Evolutionary conservation across 2,797 vertebrate species (phyloP), one percentile per base, ranked within the genome.

Genomic region (Malacoctenus gilli): DNA sequence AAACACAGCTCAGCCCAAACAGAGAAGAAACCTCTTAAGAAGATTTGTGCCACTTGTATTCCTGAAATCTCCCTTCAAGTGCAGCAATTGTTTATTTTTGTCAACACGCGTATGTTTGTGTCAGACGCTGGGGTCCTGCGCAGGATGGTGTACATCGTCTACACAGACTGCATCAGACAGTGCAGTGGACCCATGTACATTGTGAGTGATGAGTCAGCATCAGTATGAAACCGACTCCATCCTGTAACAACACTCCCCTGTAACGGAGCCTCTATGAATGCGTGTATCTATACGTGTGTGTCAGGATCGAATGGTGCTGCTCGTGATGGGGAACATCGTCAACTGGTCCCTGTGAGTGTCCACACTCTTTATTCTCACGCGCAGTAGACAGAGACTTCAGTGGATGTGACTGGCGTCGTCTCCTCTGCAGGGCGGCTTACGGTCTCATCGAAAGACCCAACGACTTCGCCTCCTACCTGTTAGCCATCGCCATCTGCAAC

Each of bases 401-500:
- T 5, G 6, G 25, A n/a, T 3, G 12, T 32, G 11, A 39, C 8
- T 7, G 14, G 9, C 13, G 19, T 5, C 10, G 35, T 22, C 3
- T 11, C 30, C 14, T 28, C 14, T 51, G 16, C 78, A 99, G 97
- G 2, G 96, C 95, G 39, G 94, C 95, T 5, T 98, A 96, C 0
- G 96, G 97, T 35, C 94, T 99, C 62, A 93, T 98, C 37, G 86
- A 92, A 72, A 92, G 90, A 52, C 97, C 97, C 13, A 98, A 95
- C 2, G 97, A 98, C 84, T 99, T 99, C 0, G 97, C 96, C 75
- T 98, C 96, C 56, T 99, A 98, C 85, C 85, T 99, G 62, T 73
- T 99, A 89, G 97, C 95, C 85, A 99, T 99, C 1, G 96, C 92
- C 85, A 97, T 99, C 92, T 98, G 96, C 89, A 98, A 99, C 91